Evolutionary conservation across 2,113 vertebrate species (phyloP).

Genomic region (Sporophila hypoxantha): DNA sequence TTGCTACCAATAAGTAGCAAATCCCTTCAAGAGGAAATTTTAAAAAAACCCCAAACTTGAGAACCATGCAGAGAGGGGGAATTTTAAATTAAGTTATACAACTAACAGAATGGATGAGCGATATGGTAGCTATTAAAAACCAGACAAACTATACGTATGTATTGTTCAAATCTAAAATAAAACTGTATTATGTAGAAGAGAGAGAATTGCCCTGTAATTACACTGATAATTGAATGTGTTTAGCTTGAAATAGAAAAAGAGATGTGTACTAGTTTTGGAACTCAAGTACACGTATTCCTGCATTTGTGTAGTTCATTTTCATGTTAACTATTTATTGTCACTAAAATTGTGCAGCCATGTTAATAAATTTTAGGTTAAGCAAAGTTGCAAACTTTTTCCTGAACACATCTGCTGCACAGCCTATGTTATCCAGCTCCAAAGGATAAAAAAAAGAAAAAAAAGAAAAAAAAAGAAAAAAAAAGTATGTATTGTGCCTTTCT

Average conservation of each 20-base stretch:
- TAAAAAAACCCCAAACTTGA: not conserved
- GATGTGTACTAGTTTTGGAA: not conserved
- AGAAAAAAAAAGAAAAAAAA: not conserved
- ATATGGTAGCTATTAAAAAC: constrained; percentile 45
- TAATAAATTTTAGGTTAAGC: not conserved
- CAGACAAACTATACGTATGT: constrained; percentile 12
- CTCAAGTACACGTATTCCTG: not conserved
- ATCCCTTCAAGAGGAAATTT: not conserved
- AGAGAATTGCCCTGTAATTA: constrained; percentile 18
- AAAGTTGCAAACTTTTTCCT: not conserved
- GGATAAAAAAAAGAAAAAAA: not conserved
- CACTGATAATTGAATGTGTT: constrained; percentile 30
- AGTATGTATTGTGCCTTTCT: not conserved
- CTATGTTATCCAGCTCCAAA: not conserved
- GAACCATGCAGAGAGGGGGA: not conserved
- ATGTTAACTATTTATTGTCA: not conserved
- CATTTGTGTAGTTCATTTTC: not conserved
- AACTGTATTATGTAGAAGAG: not conserved
- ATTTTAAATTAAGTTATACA: constrained; percentile 25
- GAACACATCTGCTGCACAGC: not conserved
- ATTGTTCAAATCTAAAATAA: constrained; percentile 41
- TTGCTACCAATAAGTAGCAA: not conserved
- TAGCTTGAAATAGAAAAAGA: not conserved
- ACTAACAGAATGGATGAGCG: not conserved
- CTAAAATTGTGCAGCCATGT: not conserved